Evolutionary conservation across 1,140 invertebrate species (phyloP).

Genomic region (Phthorimaea operculella): DNA sequence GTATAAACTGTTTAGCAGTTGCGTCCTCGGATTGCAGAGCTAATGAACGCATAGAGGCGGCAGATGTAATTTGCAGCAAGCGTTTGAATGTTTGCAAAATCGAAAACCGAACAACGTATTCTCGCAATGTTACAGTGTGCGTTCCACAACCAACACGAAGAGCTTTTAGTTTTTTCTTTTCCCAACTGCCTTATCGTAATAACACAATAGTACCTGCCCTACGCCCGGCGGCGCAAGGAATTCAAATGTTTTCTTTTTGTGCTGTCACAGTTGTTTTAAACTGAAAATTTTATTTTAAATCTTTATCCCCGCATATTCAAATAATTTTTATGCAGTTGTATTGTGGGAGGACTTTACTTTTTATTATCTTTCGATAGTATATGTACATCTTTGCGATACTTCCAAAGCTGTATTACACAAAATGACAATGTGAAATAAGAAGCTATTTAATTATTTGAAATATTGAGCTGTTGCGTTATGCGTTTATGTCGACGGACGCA

Average conservation of each 20-base stretch:
- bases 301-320: not conserved
- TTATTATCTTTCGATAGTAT: not conserved
- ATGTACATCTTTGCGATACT: too few species aligned
- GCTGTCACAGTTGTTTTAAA: slow-evolving; percentile 22
- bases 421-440: too few species aligned
- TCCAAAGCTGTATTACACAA: too few species aligned
- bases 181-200: slow-evolving; percentile 19
- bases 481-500: too few species aligned
- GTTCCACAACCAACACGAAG: slow-evolving; percentile 6
- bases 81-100: not conserved
- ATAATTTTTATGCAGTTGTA: not conserved
- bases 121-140: not conserved
- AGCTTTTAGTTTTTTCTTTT: slow-evolving; percentile 14
- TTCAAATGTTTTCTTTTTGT: slow-evolving; percentile 17
- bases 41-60: not conserved
- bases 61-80: not conserved
- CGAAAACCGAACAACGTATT: not conserved
- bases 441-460: too few species aligned
- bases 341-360: not conserved
- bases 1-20: not conserved
- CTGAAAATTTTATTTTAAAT: not conserved
- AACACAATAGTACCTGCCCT: slow-evolving; percentile 25
- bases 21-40: not conserved
- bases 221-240: slow-evolving; percentile 10
- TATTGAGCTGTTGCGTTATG: too few species aligned